Evolutionary conservation across 92 coral and sea anemone genomes (phyloP).

Genomic region (Epizoanthus scotinus): DNA sequence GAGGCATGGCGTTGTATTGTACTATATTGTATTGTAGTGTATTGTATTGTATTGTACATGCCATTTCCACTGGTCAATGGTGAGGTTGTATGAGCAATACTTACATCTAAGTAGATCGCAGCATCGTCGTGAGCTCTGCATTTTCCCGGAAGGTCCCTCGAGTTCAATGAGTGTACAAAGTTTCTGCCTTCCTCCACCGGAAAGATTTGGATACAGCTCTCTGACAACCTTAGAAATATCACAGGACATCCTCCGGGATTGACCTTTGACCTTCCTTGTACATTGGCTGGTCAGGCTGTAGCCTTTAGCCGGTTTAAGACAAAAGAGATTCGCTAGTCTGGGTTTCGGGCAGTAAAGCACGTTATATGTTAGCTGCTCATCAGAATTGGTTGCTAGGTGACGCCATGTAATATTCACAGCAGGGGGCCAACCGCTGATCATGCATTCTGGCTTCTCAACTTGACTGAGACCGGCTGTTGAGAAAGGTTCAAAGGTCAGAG

Average conservation of each 20-base stretch:
- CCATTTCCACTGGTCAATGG: too few species aligned
- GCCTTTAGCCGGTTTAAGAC: constrained; percentile 10
- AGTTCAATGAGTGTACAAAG: constrained; percentile 9
- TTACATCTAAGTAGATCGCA: constrained; percentile 31
- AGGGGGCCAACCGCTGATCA: constrained; percentile 41
- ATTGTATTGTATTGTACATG: too few species aligned
- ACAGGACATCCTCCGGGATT: neutral
- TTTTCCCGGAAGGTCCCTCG: constrained; percentile 10
- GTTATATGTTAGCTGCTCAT: constrained; percentile 18
- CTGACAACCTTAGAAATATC: constrained; percentile 19
- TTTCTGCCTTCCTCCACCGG: constrained; percentile 8
- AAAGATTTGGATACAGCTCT: constrained; percentile 17
- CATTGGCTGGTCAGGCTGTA: constrained; percentile 22
- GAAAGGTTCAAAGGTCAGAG: neutral
- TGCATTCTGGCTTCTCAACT: constrained; percentile 13
- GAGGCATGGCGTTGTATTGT: too few species aligned
- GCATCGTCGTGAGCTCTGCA: constrained; percentile 7
- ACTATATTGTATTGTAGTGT: too few species aligned
- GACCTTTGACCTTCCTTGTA: constrained; percentile 17
- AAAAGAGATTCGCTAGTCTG: constrained; percentile 17
- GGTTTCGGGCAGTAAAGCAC: constrained; percentile 37
- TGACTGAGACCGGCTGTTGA: neutral
- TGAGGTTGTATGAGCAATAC: neutral
- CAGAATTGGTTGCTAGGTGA: neutral
- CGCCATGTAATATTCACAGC: constrained; percentile 14